Base-by-base conservation (phyloP, 2,113 vertebrate species). In the Heliornis fulica region DNA sequence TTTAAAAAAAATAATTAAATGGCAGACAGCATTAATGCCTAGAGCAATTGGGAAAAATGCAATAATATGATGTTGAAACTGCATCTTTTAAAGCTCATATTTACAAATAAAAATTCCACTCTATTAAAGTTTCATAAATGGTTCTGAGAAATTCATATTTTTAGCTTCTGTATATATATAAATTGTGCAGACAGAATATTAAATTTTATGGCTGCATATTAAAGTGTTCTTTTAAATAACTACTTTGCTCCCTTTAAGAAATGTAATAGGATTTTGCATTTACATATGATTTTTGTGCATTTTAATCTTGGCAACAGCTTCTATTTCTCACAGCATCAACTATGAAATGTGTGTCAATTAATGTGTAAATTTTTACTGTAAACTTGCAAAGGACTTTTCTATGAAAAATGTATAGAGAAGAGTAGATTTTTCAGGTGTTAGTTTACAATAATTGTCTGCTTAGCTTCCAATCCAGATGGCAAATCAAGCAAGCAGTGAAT, bases 361-460 rank as follows among this genome's bases (percentile, higher is more conserved):
- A 93, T 87, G 65, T 94, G 88, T 80, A 94, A 87, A 93, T 95
- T 86, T 93, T 95, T 81, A 61, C 60, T 61, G 60, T 94, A 85
- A 94, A 94, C 66, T 46, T 74, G 38, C 2, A 4, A 87, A 83
- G 45, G 56, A 45, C 40, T 94, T 91, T 83, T 91, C 60, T 83
- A 34, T 93, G 70, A 83, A 83, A 95, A 87, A 63, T 94, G 45
- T 94, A 93, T 88, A 69, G 51, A 89, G 78, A 82, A 78, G 26
- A 69, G 56, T 78, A 85, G 77, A 51, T 83, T 94, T 94, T 86
- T 93, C 86, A 94, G 94, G 80, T 96, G 53, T 69, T 81, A 61
- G 83, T 95, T 92, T 92, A 80, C 76, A 64, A 34, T 78, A 90
- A 93, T 94, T 83, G 36, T 66, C 85, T 87, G 59, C 68, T 92